phyloP scores from a whole-genome alignment of 2,797 vertebrate species.

The Sciaenops ocellatus region DNA sequence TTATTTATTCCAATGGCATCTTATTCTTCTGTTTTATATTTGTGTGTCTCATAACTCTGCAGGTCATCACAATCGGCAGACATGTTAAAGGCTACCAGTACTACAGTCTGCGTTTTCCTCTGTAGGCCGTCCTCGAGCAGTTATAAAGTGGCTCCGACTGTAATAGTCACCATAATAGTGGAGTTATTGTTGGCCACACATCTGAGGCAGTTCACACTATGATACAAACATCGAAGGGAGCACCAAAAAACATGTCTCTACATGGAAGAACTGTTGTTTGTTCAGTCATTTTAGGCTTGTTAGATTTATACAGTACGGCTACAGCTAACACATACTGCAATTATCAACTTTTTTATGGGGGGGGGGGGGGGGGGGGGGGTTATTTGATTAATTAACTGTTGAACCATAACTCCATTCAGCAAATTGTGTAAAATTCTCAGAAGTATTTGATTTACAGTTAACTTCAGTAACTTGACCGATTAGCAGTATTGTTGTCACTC shows the following conservation, averaged over 20 bases:
- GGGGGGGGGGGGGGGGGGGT: too few species aligned
- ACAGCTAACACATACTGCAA: neutral
- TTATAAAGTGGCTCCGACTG: neutral
- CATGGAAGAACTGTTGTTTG: neutral
- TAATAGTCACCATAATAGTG: neutral
- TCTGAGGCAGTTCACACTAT: neutral
- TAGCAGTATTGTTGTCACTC: neutral
- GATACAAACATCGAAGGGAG: neutral
- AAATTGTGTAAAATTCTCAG: too few species aligned
- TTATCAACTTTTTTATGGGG: neutral
- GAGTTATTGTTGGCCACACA: neutral
- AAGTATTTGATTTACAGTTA: neutral
- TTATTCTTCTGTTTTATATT: neutral
- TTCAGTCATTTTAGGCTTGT: neutral
- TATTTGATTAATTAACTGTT: too few species aligned
- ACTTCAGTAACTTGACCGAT: neutral
- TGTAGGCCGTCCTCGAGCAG: neutral
- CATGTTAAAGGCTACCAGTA: slow-evolving; percentile 99
- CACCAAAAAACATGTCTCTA: too few species aligned
- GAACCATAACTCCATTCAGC: too few species aligned
- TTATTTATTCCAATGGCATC: neutral
- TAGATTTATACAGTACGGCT: too few species aligned
- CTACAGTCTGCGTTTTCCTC: slow-evolving; percentile 1
- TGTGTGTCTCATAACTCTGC: slow-evolving; percentile 30
- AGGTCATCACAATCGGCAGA: slow-evolving; percentile 98